Base-by-base conservation (phyloP, 2,888 invertebrate species). In the Dynastes tityus region DNA sequence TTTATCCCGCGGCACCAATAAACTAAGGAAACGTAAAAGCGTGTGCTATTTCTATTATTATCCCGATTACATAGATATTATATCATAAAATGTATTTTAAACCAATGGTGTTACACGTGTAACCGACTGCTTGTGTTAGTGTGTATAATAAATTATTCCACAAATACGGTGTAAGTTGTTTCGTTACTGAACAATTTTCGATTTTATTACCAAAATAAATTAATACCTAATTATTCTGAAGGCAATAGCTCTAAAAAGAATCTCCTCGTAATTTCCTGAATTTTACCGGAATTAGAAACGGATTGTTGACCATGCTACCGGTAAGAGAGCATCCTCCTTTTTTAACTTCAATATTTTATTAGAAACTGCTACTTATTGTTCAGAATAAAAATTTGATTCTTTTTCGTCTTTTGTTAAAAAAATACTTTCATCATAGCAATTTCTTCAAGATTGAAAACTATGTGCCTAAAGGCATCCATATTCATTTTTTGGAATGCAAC, bases 1-100 rank as follows among this genome's bases (percentile, higher is more conserved):
- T 40, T 58, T 73, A 58, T 58, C 37, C 27, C 32, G 13, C 3
- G 58, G 2, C 73, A 22, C 61, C 5, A 61, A 74, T 63, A 74
- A 63, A 11, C 73, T 8, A 45, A 6, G 45, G 40, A 61, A 27
- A 45, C 45, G 45, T 45, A 74, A 74, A 74, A 61, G 73, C 73
- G 61, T 61, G 61, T 45, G 73, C 73, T 74, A 13, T 61, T 74
- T 74, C 73, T 74, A 74, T 74, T 61, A 74, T 61, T 74, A 74
- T 45, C 61, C 1, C 13, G 16, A 74, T 61, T 61, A 61, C 61
- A 45, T 51, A 22, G 51, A n/a, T 51, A 29, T 68, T 74, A 74
- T 37, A 58, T 73, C 73, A 55, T 49, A 45, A 58, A 61, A 16
- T 40, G 61, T 71, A 73, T 61, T 74, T 74, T 22, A 40, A 61